Base-by-base conservation (phyloP, 2,888 invertebrate genomes). In the Ophion ventricosus region DNA sequence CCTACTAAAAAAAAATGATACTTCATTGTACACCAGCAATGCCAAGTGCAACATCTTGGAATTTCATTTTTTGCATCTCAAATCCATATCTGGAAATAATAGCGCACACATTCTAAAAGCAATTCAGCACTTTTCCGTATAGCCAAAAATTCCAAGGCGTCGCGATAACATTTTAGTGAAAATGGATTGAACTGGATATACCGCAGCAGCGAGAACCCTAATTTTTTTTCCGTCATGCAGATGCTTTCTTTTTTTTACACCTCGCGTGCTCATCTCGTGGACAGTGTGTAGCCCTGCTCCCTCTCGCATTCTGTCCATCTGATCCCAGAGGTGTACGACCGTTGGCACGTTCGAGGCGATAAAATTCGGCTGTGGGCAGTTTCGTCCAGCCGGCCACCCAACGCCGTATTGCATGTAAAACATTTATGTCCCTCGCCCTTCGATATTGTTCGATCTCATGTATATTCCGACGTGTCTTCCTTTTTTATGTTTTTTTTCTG, bases 361-460 rank as follows among this genome's bases (percentile, higher is more conserved):
- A 93, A 93, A 93, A 93, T 90, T 90, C 90, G 91, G 90, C 93
- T 93, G 93, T 87, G 92, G 92, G 92, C 93, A 92, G 92, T 93
- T 93, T 90, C 86, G 91, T 90, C 92, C 93, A 93, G 91, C 92
- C 91, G 92, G 89, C 78, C 90, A 87, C 90, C 90, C 86, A 88
- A 89, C 91, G 89, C 92, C 92, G 92, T 93, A 93, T 93, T 93
- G 93, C 93, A 93, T 93, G 93, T 93, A 92, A 93, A 93, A 93
- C 93, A 93, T 93, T 91, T 92, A 92, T 92, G 92, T 89, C 87
- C 90, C 85, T 86, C 78, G 61, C 84, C 88, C 69, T 61, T 87
- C 87, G 91, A 92, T 92, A 93, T 92, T 92, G 91, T 89, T 88
- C 86, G 85, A 82, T 82, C 83, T 69, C 77, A 49, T 73, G 82